Percentiles rank a stretch among this genome's conserved stretches.
Evolutionary conservation across 2,888 invertebrate species (phyloP).

Genomic region (Acleris emargana): DNA sequence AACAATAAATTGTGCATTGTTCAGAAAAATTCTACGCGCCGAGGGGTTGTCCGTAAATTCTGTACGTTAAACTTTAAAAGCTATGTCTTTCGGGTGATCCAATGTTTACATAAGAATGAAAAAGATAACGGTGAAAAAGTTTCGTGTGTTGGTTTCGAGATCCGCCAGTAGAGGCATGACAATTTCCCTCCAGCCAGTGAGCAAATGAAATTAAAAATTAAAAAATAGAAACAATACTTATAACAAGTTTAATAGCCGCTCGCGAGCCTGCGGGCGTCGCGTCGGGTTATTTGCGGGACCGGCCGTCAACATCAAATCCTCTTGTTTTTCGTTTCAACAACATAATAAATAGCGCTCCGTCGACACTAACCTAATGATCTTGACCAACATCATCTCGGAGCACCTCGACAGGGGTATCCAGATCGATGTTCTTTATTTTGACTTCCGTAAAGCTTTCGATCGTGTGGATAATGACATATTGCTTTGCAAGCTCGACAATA

Average conservation of each 20-base stretch:
- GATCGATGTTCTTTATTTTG: too few relatives aligned
- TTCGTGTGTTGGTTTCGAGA: background rate
- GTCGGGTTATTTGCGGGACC: too few relatives aligned
- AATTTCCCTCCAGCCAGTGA: constrained; percentile 10
- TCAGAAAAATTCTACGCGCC: background rate
- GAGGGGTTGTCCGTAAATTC: too few relatives aligned
- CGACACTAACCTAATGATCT: too few relatives aligned
- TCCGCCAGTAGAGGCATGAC: background rate
- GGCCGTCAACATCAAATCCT: background rate
- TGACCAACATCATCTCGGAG: too few relatives aligned
- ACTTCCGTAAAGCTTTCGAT: too few relatives aligned
- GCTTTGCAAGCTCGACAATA: too few relatives aligned
- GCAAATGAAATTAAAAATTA: constrained; percentile 18
- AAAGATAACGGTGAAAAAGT: too few relatives aligned
- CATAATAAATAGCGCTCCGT: too few relatives aligned
- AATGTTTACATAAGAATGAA: background rate
- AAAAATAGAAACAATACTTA: constrained; percentile 22
- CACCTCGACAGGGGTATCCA: too few relatives aligned
- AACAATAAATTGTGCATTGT: constrained; percentile 10
- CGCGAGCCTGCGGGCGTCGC: background rate
- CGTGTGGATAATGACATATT: too few relatives aligned
- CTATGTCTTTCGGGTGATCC: background rate
- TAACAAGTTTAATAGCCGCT: constrained; percentile 3
- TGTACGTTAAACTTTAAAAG: too few relatives aligned
- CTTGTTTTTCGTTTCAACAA: background rate